Percentiles rank a stretch among this genome's conserved stretches.
Evolutionary conservation across 2,113 vertebrate species (phyloP).

Genomic region (Bagarius yarrelli): DNA sequence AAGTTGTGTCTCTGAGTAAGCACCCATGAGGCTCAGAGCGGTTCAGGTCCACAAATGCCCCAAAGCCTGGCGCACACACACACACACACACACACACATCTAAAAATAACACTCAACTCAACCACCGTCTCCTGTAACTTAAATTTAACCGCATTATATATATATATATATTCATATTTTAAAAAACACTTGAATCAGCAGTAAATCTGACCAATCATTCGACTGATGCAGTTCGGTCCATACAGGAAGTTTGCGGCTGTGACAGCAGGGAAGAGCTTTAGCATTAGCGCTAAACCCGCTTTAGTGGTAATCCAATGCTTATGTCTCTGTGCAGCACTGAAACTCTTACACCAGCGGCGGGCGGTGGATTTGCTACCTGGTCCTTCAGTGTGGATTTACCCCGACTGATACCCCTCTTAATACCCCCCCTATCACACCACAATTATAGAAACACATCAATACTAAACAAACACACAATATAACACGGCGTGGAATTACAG

Average conservation of each 20-base stretch:
- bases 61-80: slow-evolving; percentile 25
- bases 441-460: no score
- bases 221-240: not conserved
- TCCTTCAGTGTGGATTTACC: no score
- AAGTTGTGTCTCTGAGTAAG: slow-evolving; percentile 9
- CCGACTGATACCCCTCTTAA: no score
- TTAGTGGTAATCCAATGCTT: slow-evolving; percentile 6
- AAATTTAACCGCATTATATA: not conserved
- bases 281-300: not conserved
- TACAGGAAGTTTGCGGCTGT: not conserved
- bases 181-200: not conserved
- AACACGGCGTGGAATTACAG: no score
- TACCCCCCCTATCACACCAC: no score
- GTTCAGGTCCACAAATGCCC: slow-evolving; percentile 30
- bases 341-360: no score
- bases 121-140: slow-evolving; percentile 8
- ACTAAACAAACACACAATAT: no score
- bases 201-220: no score
- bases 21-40: slow-evolving; percentile 2
- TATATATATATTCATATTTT: not conserved
- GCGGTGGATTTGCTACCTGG: no score
- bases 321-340: not conserved
- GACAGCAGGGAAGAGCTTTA: not conserved
- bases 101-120: slow-evolving; percentile 42
- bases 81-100: no score